Percentiles rank a stretch among this genome's conserved stretches.
These are phyloP conservation scores for Philhelius pedissequus DNA, from an alignment of 2,888 invertebrate genomes.

Conservation along the genomic window DNA sequence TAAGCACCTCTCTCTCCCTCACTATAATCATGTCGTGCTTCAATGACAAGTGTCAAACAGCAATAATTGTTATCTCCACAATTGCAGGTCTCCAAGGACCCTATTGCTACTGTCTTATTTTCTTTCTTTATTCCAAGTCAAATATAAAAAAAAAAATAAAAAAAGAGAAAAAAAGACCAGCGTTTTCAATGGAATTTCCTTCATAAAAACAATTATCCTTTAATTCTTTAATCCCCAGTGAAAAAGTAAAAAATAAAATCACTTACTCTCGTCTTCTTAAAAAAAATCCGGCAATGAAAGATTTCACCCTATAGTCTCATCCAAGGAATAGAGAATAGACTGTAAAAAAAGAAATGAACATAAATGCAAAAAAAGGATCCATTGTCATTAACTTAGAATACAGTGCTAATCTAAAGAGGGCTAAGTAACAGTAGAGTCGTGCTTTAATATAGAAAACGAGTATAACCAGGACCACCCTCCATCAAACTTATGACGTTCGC, in stretches of 20 bases:
- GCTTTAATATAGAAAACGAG: conserved; percentile 39
- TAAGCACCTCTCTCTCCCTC: conserved; percentile 39
- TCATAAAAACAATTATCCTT: conserved; percentile 63
- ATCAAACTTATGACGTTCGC: conserved; percentile 59
- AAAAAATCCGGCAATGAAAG: not conserved
- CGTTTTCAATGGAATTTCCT: conserved; percentile 35
- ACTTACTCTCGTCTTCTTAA: conserved; percentile 20
- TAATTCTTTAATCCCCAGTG: conserved; percentile 63
- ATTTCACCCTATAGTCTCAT: conserved; percentile 25
- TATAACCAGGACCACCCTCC: conserved; percentile 34
- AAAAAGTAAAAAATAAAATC: conserved; percentile 39
- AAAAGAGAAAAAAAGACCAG: not conserved
- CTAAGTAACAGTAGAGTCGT: conserved; percentile 34
- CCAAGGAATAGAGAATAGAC: conserved; percentile 31
- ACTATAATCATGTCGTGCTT: conserved; percentile 11
- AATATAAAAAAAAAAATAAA: conserved; percentile 2
- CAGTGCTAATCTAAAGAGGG: conserved; percentile 58
- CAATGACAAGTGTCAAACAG: conserved; percentile 62
- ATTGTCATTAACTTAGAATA: conserved; percentile 63
- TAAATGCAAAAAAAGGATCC: conserved; percentile 57
- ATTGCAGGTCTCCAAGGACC: conserved; percentile 53
- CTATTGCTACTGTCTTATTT: not conserved
- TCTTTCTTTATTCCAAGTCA: conserved; percentile 4
- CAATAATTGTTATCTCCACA: conserved; percentile 65
- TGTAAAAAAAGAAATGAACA: conserved; percentile 34